Percentiles rank a stretch among this genome's conserved stretches.
Evolutionary conservation across 1,140 invertebrate genomes (phyloP).

Genomic region (Polypedilum pembai): DNA sequence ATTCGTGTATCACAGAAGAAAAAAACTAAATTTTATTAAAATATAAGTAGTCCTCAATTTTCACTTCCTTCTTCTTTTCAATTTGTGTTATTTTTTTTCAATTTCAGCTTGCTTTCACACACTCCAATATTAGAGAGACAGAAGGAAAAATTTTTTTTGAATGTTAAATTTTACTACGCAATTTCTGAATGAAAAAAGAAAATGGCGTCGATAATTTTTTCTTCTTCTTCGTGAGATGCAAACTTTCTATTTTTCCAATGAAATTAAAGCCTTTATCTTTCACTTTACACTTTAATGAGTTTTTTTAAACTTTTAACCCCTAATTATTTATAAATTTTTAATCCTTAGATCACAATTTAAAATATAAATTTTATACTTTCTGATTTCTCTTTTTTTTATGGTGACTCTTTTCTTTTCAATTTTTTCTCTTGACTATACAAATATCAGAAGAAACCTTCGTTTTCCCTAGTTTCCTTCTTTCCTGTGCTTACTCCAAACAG

Average conservation of each 20-base stretch:
- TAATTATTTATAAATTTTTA: constrained; percentile 17
- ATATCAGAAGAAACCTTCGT: not conserved
- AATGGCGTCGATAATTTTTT: not conserved
- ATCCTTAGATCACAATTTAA: constrained; percentile 23
- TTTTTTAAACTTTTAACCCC: not conserved
- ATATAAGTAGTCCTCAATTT: not conserved
- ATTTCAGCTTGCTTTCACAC: not conserved
- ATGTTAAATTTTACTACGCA: not conserved
- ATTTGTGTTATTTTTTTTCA: not conserved
- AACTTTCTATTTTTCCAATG: not conserved
- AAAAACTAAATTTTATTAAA: constrained; percentile 15
- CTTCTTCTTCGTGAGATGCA: not conserved
- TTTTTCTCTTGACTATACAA: not conserved
- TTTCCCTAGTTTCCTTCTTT: not conserved
- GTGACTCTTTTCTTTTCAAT: not conserved
- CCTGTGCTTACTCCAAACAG: not conserved
- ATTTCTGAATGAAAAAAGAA: not conserved
- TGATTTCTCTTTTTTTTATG: not conserved
- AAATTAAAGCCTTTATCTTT: constrained; percentile 9
- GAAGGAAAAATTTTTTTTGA: not conserved
- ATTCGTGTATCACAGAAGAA: not conserved
- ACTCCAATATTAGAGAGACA: not conserved
- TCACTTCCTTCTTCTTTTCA: not conserved
- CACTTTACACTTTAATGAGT: not conserved
- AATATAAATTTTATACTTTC: constrained; percentile 22